Base-by-base conservation (phyloP, 2,888 invertebrate genomes). In the Mythimna impura region DNA sequence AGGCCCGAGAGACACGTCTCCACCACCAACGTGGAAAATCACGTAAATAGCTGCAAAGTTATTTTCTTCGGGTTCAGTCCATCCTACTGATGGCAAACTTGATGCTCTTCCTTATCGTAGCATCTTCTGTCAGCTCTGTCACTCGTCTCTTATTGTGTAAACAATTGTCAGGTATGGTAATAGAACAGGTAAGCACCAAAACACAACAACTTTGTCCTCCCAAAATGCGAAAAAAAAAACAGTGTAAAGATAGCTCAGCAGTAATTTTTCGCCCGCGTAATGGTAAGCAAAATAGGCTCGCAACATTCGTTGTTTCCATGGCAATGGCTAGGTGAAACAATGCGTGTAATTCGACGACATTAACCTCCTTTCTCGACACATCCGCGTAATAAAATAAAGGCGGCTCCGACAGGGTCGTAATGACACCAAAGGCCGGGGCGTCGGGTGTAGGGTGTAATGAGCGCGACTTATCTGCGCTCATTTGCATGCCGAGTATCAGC, bases 1-100 rank as follows among this genome's bases (percentile, higher is more conserved):
- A 95, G 93, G 92, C 95, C 94, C 94, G 93, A 94, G 95, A 95
- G 95, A 96, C 95, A 93, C 93, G 93, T 93, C 94, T 94, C 91
- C 93, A 92, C 92, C 92, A 93, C 91, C 91, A 93, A 92, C 91
- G 92, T 94, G 91, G 94, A 95, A 95, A 96, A 95, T 95, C 95
- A 94, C 93, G 93, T 94, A 94, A 95, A 95, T 94, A 94, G 92
- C 93, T 91, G 89, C 88, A 92, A 92, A 94, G 91, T 93, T 93
- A 90, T 92, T 90, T 90, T 90, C 89, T 89, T 86, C 84, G 73
- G 25, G 86, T 87, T 86, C 80, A 85, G 86, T 89, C 88, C 88
- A 88, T 89, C 87, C 82, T 86, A 89, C 90, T 89, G 89, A 89
- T 88, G 89, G 89, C 84, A 85, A 89, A 87, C 85, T 89, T 86